Conservation (phyloP, 2,888 invertebrate species). For the Rhyacophila evoluta region DNA sequence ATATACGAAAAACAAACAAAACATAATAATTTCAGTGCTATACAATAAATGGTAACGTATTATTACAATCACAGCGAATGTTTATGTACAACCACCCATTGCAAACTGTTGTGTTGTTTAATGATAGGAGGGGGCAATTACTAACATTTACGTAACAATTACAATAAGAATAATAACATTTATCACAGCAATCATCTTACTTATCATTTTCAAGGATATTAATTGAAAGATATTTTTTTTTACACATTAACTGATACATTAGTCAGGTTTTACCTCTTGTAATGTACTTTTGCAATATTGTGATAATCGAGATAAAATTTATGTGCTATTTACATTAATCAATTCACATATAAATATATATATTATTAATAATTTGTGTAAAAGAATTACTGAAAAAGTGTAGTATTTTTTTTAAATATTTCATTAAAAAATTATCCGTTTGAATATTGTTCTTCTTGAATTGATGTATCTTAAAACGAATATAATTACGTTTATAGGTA, state of each 20-base stretch:
- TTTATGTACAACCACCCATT: constrained; percentile 45
- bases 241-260: background rate
- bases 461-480: background rate
- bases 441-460: background rate
- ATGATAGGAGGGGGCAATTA: constrained; percentile 31
- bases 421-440: background rate
- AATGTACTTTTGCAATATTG: constrained; percentile 10
- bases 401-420: background rate
- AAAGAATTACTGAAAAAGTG: too few species aligned
- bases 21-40: constrained; percentile 25
- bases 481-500: background rate
- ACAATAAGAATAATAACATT: constrained; percentile 39
- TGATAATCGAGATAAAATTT: background rate
- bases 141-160: constrained; percentile 45
- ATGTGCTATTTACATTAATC: background rate
- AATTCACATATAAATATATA: background rate
- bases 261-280: background rate
- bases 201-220: constrained; percentile 32
- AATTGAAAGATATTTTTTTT: constrained; percentile 17
- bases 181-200: constrained; percentile 53
- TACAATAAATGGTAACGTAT: constrained; percentile 44
- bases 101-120: constrained; percentile 26
- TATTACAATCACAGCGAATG: constrained; percentile 54
- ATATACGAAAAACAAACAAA: constrained; percentile 49
- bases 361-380: background rate